Conservation (phyloP, 2,888 invertebrate genomes). For the Cheilosia variabilis region DNA sequence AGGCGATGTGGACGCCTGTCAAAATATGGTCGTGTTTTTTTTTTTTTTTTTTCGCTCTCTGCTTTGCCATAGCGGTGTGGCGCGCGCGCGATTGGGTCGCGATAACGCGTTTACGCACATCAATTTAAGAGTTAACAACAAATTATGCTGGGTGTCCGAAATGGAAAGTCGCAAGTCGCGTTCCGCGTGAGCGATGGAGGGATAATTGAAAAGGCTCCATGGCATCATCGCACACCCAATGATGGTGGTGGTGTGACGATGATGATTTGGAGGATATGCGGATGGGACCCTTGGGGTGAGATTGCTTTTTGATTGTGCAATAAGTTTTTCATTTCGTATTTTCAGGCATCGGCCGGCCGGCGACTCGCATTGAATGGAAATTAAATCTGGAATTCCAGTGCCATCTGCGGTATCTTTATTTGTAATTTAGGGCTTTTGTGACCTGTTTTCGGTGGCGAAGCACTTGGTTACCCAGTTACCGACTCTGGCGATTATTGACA, state of each 20-base stretch:
- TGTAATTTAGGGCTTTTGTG: conserved; percentile 74
- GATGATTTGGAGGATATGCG: conserved; percentile 27
- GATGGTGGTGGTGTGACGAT: conserved; percentile 52
- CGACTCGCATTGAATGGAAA: conserved; percentile 59
- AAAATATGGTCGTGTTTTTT: conserved; percentile 61
- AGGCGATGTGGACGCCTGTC: conserved; percentile 68
- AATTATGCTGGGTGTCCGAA: conserved; percentile 75
- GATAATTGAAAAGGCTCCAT: conserved; percentile 73
- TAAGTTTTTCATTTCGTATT: conserved; percentile 32
- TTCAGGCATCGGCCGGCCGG: conserved; percentile 6
- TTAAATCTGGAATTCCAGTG: conserved; percentile 75
- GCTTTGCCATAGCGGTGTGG: conserved; percentile 22
- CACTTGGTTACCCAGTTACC: conserved; percentile 52
- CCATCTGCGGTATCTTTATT: conserved; percentile 75
- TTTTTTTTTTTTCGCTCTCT: background rate
- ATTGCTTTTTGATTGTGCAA: conserved; percentile 75
- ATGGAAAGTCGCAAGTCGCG: conserved; percentile 69
- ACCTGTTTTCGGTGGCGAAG: conserved; percentile 64
- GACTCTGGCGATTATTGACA: conserved; percentile 53
- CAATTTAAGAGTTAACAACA: conserved; percentile 75
- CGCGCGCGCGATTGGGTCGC: conserved; percentile 69
- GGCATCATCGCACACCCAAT: conserved; percentile 50
- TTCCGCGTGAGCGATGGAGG: conserved; percentile 63
- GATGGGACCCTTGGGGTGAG: conserved; percentile 64
- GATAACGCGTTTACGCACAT: conserved; percentile 75